Evolutionary conservation across 2,888 invertebrate genomes (phyloP).

Genomic region (Agrotis exclamationis): DNA sequence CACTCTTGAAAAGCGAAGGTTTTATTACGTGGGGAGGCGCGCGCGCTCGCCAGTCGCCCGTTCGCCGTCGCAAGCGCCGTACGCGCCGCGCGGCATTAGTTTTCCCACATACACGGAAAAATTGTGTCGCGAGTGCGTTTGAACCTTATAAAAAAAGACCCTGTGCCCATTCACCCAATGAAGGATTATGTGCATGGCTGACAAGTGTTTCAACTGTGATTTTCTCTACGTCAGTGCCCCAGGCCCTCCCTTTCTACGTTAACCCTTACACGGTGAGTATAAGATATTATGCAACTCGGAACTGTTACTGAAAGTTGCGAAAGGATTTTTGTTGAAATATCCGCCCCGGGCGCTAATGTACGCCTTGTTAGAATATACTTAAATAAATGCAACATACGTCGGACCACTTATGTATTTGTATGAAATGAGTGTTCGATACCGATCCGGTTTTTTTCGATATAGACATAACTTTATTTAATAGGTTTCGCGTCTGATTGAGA

Average conservation of each 20-base stretch:
- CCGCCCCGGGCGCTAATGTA: slow-evolving; percentile 76
- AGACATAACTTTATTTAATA: slow-evolving; percentile 54
- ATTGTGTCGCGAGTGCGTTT: slow-evolving; percentile 86
- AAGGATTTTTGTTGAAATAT: slow-evolving; percentile 71
- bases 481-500: slow-evolving; percentile 59
- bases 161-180: slow-evolving; percentile 71
- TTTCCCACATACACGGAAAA: slow-evolving; percentile 84
- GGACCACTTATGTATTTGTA: slow-evolving; percentile 43
- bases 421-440: slow-evolving; percentile 47
- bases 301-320: slow-evolving; percentile 78
- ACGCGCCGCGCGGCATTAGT: slow-evolving; percentile 88
- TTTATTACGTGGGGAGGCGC: slow-evolving; percentile 83
- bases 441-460: slow-evolving; percentile 66
- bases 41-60: slow-evolving; percentile 81
- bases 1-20: slow-evolving; percentile 87
- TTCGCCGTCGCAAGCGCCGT: slow-evolving; percentile 82
- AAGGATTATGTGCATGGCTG: slow-evolving; percentile 89
- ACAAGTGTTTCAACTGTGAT: slow-evolving; percentile 83
- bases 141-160: slow-evolving; percentile 62
- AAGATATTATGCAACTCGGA: slow-evolving; percentile 72
- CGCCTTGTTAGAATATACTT: slow-evolving; percentile 70
- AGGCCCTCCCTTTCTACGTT: slow-evolving; percentile 78
- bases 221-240: slow-evolving; percentile 82
- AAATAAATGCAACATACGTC: slow-evolving; percentile 49
- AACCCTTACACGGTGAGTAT: slow-evolving; percentile 72